Evolutionary conservation across 2,113 vertebrate species (phyloP), one percentile per base, ranked within the genome.

Genomic region (Chinchilla lanigera): DNA sequence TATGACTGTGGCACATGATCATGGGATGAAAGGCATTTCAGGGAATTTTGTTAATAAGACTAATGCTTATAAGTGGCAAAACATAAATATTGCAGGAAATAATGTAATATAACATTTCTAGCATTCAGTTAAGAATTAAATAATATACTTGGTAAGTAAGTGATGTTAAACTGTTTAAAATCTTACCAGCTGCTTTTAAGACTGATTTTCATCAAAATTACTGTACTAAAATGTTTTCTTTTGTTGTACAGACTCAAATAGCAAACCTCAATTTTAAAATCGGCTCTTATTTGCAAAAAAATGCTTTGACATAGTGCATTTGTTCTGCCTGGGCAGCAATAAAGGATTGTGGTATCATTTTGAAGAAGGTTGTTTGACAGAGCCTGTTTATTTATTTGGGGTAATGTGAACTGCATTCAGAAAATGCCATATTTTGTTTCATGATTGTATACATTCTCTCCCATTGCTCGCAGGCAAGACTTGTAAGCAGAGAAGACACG

Each of bases 401-500:
- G 98, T 99, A 99, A 99, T 98, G 97, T 99, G 99, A 99, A 98
- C 98, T 98, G 98, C 98, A 97, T 98, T 98, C 98, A 99, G 98
- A 99, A 98, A 98, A 98, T 98, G 98, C 98, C 98, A 98, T 98
- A 98, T 99, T 99, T 99, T 99, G 98, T 98, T 99, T 99, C 98
- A 98, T 99, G 98, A 98, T 98, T 99, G 98, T 99, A 98, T 99
- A 99, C 98, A 98, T 99, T 98, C 98, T 98, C 98, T 98, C 98
- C 98, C 97, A 97, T 98, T 98, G 98, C 98, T 98, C 98, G 97
- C 98, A 99, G 99, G 99, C 99, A 98, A 99, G 98, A 97, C 96
- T 98, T 97, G 99, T 99, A 98, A 98, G 98, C 97, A 98, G 98
- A 99, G 99, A 99, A 98, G 98, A 98, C 98, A 98, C 67, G 94